Base-by-base conservation (phyloP, 53 echinoderm and acorn worm genomes). In the Astropecten irregularis region DNA sequence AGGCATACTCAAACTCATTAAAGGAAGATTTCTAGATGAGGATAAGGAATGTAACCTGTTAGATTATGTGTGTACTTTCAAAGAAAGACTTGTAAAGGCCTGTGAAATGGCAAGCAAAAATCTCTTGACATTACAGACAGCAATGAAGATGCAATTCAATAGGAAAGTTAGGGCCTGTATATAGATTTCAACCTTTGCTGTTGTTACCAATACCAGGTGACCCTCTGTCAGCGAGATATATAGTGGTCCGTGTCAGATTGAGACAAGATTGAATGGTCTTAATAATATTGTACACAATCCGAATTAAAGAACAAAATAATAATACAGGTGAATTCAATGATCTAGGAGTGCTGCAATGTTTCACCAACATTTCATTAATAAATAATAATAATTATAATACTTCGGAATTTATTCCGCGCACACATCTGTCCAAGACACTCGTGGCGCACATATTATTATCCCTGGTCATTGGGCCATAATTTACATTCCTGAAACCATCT, bases 271-370 rank as follows among this genome's bases (percentile, higher is more conserved):
- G 38, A 68, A 56, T 77, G 81, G 77, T 5, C 76, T 91, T 0
- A 84, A 91, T 63, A 83, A 83, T 69, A 40, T 84, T 16, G 47
- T 91, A 16, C 68, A 49, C 21, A 91, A 88, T 59, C 92, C 84
- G 16, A 13, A 26, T 58, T 23, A 27, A 25, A 58, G 28, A 20
- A 58, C n/a, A n/a, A n/a, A n/a, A n/a, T n/a, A n/a, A n/a, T n/a
- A n/a, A n/a, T n/a, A n/a, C n/a, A n/a, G n/a, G n/a, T n/a, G n/a
- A n/a, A n/a, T n/a, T n/a, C n/a, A n/a, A n/a, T n/a, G n/a, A n/a
- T n/a, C n/a, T n/a, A n/a, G n/a, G n/a, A n/a, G n/a, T n/a, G n/a
- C n/a, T n/a, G n/a, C n/a, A n/a, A n/a, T n/a, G n/a, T n/a, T n/a
- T n/a, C n/a, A n/a, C n/a, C n/a, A n/a, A n/a, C n/a, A n/a, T n/a